These are phyloP conservation scores for Temnothorax nylanderi DNA, from an alignment of 1,140 invertebrate species.

Conservation along the genomic window DNA sequence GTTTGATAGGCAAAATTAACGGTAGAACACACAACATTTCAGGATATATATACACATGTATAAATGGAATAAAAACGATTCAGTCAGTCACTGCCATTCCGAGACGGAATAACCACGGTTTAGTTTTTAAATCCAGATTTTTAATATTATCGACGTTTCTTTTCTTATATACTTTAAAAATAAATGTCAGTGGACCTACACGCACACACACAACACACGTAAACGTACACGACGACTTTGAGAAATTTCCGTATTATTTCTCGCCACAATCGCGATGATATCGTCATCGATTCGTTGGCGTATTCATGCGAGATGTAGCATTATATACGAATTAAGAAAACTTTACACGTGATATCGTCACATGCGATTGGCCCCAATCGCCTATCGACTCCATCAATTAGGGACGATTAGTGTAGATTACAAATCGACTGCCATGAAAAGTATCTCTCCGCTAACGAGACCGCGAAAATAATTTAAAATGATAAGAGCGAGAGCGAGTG, in stretches of 20 bases:
- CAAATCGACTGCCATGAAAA: slow-evolving; percentile 74
- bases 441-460: slow-evolving; percentile 57
- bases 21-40: neutral
- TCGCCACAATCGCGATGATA: neutral
- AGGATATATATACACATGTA: neutral
- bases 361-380: slow-evolving; percentile 77
- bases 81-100: slow-evolving; percentile 41
- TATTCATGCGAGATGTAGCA: neutral
- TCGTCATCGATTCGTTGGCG: neutral
- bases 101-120: neutral
- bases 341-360: slow-evolving; percentile 64
- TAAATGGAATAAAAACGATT: slow-evolving; percentile 12
- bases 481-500: slow-evolving; percentile 4
- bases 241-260: neutral
- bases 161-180: neutral
- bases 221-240: neutral
- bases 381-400: slow-evolving; percentile 77
- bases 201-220: neutral
- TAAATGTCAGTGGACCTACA: neutral
- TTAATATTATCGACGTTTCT: neutral
- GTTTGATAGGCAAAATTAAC: too few relatives aligned
- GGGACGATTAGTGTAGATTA: slow-evolving; percentile 65
- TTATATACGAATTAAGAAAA: slow-evolving; percentile 42
- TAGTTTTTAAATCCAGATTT: neutral
- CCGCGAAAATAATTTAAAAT: slow-evolving; percentile 37